Percentiles rank a stretch among this genome's conserved stretches.
Conservation (phyloP, 2,113 vertebrate species). For the Columbina picui region DNA sequence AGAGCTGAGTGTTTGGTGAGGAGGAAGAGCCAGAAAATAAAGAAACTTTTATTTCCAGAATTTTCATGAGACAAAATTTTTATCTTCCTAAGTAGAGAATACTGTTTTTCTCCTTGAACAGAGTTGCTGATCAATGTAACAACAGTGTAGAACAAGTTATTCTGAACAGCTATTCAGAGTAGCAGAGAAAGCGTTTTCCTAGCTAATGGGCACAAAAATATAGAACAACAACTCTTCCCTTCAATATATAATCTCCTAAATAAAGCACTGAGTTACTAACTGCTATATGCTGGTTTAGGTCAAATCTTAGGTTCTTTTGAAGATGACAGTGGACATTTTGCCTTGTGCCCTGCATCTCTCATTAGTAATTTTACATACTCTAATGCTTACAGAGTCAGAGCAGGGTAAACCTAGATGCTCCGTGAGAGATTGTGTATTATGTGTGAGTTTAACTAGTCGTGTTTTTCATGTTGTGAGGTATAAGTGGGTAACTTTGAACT, state of each 20-base stretch:
- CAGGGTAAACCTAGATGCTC: background rate
- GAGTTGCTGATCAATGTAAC: background rate
- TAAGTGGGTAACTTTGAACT: background rate
- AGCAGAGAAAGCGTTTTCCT: background rate
- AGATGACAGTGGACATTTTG: background rate
- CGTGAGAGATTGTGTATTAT: background rate
- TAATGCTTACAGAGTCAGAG: background rate
- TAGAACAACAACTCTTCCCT: background rate
- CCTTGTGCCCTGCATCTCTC: background rate
- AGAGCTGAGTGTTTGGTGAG: background rate
- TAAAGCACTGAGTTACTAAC: background rate
- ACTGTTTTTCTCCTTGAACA: background rate
- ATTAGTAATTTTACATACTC: background rate
- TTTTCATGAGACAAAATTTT: background rate
- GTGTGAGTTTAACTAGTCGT: background rate
- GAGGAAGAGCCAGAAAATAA: background rate
- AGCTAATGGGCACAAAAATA: background rate
- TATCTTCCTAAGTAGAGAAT: background rate
- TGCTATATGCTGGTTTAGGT: background rate
- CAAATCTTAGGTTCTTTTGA: background rate
- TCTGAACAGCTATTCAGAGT: background rate
- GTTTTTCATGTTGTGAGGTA: background rate
- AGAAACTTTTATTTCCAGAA: background rate
- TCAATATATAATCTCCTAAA: rapidly evolving
- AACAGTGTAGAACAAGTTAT: background rate